Evolutionary conservation across 2,888 invertebrate species (phyloP).

Genomic region (Gasteruption jaculator): DNA sequence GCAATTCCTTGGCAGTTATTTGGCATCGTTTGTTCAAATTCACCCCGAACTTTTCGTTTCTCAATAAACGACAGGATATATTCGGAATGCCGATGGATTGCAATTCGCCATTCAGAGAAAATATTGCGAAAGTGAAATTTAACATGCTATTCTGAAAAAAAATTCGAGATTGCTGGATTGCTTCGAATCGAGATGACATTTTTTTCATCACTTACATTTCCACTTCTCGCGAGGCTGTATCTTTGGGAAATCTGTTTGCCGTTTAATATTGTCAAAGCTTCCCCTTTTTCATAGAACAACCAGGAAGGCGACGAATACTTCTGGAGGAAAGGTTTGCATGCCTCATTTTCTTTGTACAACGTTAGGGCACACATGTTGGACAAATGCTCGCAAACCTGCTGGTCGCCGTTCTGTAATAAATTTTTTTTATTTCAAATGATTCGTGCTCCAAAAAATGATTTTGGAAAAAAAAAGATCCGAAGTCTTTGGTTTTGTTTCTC

Average conservation of each 20-base stretch:
- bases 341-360: constrained; percentile 51
- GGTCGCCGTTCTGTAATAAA: constrained; percentile 49
- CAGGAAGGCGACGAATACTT: constrained; percentile 37
- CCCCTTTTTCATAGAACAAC: constrained; percentile 54
- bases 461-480: too few species aligned
- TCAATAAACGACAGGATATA: constrained; percentile 39
- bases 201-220: constrained; percentile 39
- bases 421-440: constrained; percentile 12
- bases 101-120: constrained; percentile 49
- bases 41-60: constrained; percentile 49
- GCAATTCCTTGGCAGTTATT: constrained; percentile 45
- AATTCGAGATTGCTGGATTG: constrained; percentile 9
- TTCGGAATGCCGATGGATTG: constrained; percentile 42
- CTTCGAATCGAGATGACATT: constrained; percentile 4
- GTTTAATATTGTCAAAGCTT: constrained; percentile 50
- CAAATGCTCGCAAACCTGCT: constrained; percentile 62
- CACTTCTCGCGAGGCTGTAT: constrained; percentile 49
- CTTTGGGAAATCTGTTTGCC: constrained; percentile 50
- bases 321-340: constrained; percentile 34
- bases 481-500: too few species aligned
- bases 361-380: constrained; percentile 65
- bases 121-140: constrained; percentile 50
- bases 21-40: constrained; percentile 44
- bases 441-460: constrained; percentile 5
- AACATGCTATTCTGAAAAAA: constrained; percentile 44